A percentile compares a stretch with the other conserved stretches of the same genome.
Conservation (phyloP, 2,113 vertebrate species). For the Oplegnathus fasciatus region DNA sequence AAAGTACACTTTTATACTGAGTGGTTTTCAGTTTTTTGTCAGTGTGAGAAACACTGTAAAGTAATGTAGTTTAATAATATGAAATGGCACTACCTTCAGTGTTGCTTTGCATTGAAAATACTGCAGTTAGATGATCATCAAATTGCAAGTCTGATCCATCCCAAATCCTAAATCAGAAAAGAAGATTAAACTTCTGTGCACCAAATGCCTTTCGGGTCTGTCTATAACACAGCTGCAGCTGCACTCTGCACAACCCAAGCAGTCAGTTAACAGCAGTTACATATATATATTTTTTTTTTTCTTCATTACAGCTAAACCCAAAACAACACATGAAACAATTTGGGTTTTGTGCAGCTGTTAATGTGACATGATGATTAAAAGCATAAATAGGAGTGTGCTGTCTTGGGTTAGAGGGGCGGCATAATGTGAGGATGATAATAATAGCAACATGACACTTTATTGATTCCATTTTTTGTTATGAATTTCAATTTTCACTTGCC, state of each 20-base stretch:
- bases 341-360: background rate
- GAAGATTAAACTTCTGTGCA: constrained; percentile 71
- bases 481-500: constrained; percentile 16
- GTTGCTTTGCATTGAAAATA: constrained; percentile 25
- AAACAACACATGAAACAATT: constrained; percentile 16
- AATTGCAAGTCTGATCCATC: constrained; percentile 66
- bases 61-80: background rate
- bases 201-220: constrained; percentile 55
- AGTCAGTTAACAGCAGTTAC: background rate
- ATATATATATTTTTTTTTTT: background rate
- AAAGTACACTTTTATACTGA: background rate
- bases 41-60: background rate
- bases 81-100: background rate
- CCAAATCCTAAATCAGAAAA: constrained; percentile 76
- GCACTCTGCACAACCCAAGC: background rate
- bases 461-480: constrained; percentile 3
- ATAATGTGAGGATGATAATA: constrained; percentile 1
- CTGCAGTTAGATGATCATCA: constrained; percentile 42
- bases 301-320: background rate
- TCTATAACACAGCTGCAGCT: constrained; percentile 49
- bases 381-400: background rate
- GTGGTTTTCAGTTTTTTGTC: background rate
- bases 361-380: background rate
- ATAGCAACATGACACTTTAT: background rate
- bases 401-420: background rate